Evolutionary conservation across 2,888 invertebrate genomes (phyloP).

Genomic region (Adela reaumurella): DNA sequence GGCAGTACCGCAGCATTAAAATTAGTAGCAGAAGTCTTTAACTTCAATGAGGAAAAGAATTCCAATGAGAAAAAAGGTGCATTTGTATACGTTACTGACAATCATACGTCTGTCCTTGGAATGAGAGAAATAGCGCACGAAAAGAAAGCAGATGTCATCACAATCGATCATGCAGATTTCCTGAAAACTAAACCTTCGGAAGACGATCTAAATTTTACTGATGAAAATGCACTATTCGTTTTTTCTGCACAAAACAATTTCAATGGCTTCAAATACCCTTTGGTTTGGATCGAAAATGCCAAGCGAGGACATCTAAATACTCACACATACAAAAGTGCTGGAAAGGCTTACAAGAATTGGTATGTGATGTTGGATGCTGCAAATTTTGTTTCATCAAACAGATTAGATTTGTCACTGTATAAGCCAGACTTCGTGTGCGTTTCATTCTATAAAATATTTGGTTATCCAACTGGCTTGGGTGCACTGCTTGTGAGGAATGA

Average conservation of each 20-base stretch:
- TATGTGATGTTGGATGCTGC: slow-evolving; percentile 86
- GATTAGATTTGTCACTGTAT: slow-evolving; percentile 65
- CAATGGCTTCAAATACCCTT: slow-evolving; percentile 85
- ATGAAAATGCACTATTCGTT: slow-evolving; percentile 62
- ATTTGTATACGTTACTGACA: slow-evolving; percentile 82
- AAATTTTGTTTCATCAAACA: slow-evolving; percentile 71
- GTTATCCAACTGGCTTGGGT: slow-evolving; percentile 92
- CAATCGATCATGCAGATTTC: slow-evolving; percentile 58
- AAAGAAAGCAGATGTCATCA: slow-evolving; percentile 51
- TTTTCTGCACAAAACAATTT: slow-evolving; percentile 95
- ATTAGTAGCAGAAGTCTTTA: slow-evolving; percentile 77
- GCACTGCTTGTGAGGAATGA: slow-evolving; percentile 75
- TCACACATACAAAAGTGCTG: slow-evolving; percentile 29
- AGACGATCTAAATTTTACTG: slow-evolving; percentile 16
- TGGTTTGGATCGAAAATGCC: slow-evolving; percentile 64
- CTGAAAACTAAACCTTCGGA: slow-evolving; percentile 26
- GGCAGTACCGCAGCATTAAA: slow-evolving; percentile 89
- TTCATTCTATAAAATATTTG: slow-evolving; percentile 97
- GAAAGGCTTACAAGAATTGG: slow-evolving; percentile 53
- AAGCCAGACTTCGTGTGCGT: slow-evolving; percentile 87
- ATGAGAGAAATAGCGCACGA: slow-evolving; percentile 72
- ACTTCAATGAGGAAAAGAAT: slow-evolving; percentile 36
- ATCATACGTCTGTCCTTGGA: slow-evolving; percentile 94
- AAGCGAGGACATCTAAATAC: slow-evolving; percentile 56
- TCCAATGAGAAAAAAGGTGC: slow-evolving; percentile 43